Conservation (phyloP, 2,113 vertebrate genomes). For the Nesogale talazaci region DNA sequence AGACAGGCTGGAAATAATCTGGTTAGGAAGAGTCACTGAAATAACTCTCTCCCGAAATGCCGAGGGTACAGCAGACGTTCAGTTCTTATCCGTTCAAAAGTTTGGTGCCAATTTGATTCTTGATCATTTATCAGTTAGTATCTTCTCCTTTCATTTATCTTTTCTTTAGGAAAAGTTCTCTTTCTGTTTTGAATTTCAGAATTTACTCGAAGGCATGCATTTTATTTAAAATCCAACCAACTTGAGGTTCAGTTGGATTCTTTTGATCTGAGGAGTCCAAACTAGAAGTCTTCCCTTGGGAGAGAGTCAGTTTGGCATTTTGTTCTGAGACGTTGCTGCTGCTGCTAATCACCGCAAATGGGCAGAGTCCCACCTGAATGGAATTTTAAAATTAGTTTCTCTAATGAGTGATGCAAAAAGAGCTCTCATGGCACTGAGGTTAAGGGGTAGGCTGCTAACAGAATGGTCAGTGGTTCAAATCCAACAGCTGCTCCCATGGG, state of each 20-base stretch:
- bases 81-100: not conserved
- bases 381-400: not conserved
- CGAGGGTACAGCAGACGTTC: not conserved
- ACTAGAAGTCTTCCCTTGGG: not conserved
- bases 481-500: not conserved
- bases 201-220: not conserved
- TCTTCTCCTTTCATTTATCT: not conserved
- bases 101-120: not conserved
- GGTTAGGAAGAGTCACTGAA: not conserved
- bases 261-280: not conserved
- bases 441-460: not conserved
- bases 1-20: not conserved
- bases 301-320: not conserved
- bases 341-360: not conserved
- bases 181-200: not conserved
- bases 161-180: not conserved
- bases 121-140: not conserved
- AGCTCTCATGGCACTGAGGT: not conserved
- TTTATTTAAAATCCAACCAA: not conserved
- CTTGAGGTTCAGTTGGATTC: not conserved
- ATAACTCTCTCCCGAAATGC: not conserved
- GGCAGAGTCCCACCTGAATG: not conserved
- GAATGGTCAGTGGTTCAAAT: not conserved
- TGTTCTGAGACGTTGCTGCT: not conserved
- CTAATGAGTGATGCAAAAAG: not conserved